Conservation (phyloP, 2,113 vertebrate genomes). For the Turnix velox region DNA sequence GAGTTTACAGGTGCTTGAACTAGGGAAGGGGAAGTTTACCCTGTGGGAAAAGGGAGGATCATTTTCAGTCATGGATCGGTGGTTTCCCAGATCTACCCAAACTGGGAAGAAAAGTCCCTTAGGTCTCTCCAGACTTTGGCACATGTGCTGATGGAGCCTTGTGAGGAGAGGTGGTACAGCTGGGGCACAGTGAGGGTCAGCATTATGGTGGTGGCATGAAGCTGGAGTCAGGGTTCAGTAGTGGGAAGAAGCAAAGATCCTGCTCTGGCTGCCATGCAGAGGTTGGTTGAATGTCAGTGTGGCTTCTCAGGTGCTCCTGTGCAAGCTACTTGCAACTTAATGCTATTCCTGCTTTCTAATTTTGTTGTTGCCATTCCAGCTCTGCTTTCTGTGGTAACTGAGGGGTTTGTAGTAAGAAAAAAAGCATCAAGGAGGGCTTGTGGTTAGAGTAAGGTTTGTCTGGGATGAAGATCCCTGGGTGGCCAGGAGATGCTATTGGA, state of each 20-base stretch:
- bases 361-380: not conserved
- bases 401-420: not conserved
- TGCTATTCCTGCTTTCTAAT: not conserved
- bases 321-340: not conserved
- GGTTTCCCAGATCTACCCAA: not conserved
- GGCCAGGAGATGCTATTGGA: not conserved
- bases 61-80: not conserved
- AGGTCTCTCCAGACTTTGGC: not conserved
- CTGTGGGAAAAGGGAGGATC: not conserved
- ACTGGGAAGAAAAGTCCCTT: not conserved
- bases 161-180: not conserved
- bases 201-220: fast-evolving
- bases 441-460: not conserved
- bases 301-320: not conserved
- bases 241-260: not conserved
- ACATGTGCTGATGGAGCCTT: fast-evolving
- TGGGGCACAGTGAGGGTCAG: not conserved
- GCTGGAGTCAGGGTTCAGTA: not conserved
- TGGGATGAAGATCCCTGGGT: not conserved
- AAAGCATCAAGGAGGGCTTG: not conserved
- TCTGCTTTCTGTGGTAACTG: not conserved
- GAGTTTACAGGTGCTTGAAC: not conserved
- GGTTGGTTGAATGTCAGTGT: not conserved
- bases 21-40: not conserved
- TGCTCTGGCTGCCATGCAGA: not conserved